Conservation (phyloP, 2,113 vertebrate species). For the Oryctolagus cuniculus region DNA sequence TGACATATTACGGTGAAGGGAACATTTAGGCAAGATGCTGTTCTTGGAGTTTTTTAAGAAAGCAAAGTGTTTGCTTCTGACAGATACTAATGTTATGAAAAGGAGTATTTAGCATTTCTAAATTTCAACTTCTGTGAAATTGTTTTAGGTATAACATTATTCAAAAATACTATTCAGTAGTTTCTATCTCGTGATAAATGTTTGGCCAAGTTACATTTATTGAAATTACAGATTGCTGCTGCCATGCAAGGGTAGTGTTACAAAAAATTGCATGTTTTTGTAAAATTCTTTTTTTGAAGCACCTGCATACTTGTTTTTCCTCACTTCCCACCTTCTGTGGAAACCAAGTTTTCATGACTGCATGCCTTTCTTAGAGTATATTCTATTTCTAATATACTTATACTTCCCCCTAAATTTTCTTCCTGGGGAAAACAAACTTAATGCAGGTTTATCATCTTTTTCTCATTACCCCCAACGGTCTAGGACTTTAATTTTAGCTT, state of each 20-base stretch:
- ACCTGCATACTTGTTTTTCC: background rate
- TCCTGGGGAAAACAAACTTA: background rate
- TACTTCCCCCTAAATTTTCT: background rate
- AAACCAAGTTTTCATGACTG: background rate
- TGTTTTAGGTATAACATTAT: background rate
- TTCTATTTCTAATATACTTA: background rate
- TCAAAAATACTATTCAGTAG: background rate
- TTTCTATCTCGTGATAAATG: background rate
- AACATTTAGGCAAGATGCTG: background rate
- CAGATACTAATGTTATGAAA: background rate
- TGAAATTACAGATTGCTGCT: background rate
- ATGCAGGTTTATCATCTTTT: background rate
- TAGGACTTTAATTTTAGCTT: slow-evolving; percentile 30
- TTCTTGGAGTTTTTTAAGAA: background rate
- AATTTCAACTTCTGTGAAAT: background rate
- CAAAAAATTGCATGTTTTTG: too few species aligned
- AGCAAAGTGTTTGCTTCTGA: background rate
- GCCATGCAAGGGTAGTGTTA: too few species aligned
- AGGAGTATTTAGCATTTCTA: background rate
- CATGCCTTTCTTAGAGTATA: slow-evolving; percentile 16
- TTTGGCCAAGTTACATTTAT: background rate
- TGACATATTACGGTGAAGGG: background rate
- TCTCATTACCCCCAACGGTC: background rate
- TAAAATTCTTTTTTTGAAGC: too few species aligned
- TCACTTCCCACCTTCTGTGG: background rate